A percentile compares a stretch with the other conserved stretches of the same genome.
Conservation (phyloP, 2,888 invertebrate species). For the Machimus rusticus region DNA sequence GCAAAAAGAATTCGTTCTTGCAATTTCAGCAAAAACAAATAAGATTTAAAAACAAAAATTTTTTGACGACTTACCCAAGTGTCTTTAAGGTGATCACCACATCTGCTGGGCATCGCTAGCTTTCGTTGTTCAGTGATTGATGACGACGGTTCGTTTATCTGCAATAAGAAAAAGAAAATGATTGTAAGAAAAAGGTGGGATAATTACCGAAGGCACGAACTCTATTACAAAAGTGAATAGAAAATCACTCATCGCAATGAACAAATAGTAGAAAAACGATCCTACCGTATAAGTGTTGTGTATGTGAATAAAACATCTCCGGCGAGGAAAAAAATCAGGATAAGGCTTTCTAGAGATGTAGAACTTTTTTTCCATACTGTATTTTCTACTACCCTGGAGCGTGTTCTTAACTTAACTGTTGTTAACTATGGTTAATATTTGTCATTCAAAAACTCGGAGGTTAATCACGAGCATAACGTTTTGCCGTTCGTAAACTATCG, state of each 20-base stretch:
- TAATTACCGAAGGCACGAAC: conserved; percentile 18
- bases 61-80: conserved; percentile 2
- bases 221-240: conserved; percentile 9
- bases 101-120: neutral
- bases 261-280: too few relatives aligned
- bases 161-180: neutral
- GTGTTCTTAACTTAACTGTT: too few relatives aligned
- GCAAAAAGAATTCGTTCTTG: neutral
- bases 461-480: too few relatives aligned
- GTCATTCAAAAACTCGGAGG: too few relatives aligned
- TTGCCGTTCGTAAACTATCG: too few relatives aligned
- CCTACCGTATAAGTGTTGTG: too few relatives aligned
- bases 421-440: too few relatives aligned
- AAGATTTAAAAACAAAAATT: neutral
- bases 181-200: neutral
- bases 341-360: too few relatives aligned
- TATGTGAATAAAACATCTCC: too few relatives aligned
- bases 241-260: neutral
- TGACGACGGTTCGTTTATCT: conserved; percentile 18
- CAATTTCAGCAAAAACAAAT: neutral
- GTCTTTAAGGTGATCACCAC: neutral
- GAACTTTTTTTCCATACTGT: too few relatives aligned
- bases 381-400: too few relatives aligned
- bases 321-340: too few relatives aligned
- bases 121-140: conserved; percentile 5